phyloP scores from a whole-genome alignment of 2,113 vertebrate species.

The Dunckerocampus dactyliophorus region DNA sequence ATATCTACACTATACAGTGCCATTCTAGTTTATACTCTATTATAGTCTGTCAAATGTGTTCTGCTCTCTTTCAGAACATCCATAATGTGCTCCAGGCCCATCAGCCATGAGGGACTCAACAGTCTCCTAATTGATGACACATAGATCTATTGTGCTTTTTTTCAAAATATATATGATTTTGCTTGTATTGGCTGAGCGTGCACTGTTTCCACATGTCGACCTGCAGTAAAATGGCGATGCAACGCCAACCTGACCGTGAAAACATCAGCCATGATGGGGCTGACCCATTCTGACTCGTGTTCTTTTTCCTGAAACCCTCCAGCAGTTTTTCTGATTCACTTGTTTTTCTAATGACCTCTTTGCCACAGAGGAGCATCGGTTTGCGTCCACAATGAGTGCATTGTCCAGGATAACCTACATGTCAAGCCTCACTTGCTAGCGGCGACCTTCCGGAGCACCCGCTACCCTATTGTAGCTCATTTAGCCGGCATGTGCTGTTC shows the following conservation, averaged over 20 bases:
- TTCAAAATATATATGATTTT: neutral
- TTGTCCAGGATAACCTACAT: constrained; percentile 63
- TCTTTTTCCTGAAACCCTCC: constrained; percentile 37
- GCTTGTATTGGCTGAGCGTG: no score
- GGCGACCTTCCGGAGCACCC: constrained; percentile 32
- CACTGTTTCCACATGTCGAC: neutral
- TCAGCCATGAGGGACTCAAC: neutral
- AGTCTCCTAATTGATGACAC: constrained; percentile 16
- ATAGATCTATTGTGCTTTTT: neutral
- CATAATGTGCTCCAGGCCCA: constrained; percentile 34
- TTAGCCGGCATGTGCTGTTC: constrained; percentile 12
- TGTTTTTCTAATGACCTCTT: constrained; percentile 56
- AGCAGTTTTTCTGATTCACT: constrained; percentile 57
- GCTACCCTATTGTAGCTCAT: constrained; percentile 19
- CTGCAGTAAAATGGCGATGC: neutral
- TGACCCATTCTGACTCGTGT: constrained; percentile 25
- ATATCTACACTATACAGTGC: neutral
- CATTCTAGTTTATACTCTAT: neutral
- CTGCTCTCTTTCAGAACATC: constrained; percentile 52
- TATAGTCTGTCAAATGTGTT: neutral
- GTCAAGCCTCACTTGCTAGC: constrained; percentile 58
- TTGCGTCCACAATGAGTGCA: constrained; percentile 51
- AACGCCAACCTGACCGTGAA: constrained; percentile 2
- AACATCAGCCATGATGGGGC: constrained; percentile 22
- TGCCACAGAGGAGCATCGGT: constrained; percentile 40